phyloP scores from a whole-genome alignment of 2,888 invertebrate genomes.

The Drosophila austrosaltans region DNA sequence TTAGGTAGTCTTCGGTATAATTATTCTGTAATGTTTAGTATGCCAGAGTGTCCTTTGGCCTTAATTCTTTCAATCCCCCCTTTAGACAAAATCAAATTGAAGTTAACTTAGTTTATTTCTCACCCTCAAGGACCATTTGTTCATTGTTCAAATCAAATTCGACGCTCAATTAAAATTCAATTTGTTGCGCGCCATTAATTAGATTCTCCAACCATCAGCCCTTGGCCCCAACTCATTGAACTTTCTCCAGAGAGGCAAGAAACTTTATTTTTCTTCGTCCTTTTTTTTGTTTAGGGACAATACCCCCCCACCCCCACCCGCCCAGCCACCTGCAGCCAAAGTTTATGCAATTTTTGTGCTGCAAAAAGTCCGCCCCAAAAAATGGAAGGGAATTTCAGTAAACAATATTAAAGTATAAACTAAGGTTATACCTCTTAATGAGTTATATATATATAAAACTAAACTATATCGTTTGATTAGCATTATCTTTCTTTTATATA shows the following conservation, averaged over 20 bases:
- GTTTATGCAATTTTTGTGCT: constrained; percentile 63
- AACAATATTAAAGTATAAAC: background rate
- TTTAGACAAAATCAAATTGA: constrained; percentile 41
- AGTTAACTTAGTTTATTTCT: constrained; percentile 40
- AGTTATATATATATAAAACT: too few relatives aligned
- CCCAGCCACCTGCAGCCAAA: constrained; percentile 5
- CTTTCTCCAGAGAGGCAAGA: constrained; percentile 25
- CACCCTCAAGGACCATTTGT: constrained; percentile 22
- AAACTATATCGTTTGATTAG: too few relatives aligned
- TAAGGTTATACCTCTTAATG: background rate
- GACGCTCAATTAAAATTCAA: constrained; percentile 76
- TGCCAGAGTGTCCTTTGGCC: background rate
- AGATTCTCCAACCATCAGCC: constrained; percentile 50
- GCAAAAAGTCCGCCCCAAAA: constrained; percentile 17
- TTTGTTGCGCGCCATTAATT: constrained; percentile 75
- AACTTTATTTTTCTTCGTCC: constrained; percentile 3
- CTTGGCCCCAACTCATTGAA: constrained; percentile 18
- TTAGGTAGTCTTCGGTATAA: too few relatives aligned
- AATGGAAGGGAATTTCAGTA: too few relatives aligned
- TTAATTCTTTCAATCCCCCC: constrained; percentile 11
- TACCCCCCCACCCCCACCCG: background rate
- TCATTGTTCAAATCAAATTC: constrained; percentile 69
- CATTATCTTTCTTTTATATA: too few relatives aligned
- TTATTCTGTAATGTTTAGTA: too few relatives aligned
- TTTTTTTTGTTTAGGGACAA: constrained; percentile 4